Evolutionary conservation across 1,140 invertebrate genomes (phyloP).

Genomic region (Drosophila willistoni): DNA sequence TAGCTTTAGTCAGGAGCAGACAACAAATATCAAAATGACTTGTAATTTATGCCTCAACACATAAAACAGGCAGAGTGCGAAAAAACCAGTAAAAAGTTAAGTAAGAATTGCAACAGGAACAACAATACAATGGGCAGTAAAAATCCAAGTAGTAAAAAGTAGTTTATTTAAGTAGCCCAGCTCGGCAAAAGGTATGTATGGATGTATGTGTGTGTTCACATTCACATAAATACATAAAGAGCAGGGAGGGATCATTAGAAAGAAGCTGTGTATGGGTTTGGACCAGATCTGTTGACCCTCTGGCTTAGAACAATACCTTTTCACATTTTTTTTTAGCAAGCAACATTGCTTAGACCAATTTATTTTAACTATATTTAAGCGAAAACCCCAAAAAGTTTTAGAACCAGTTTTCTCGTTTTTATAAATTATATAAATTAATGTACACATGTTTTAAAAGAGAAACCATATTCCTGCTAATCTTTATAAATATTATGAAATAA

Average conservation of each 20-base stretch:
- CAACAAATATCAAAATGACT: constrained; percentile 18
- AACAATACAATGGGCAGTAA: constrained; percentile 22
- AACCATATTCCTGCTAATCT: too few species aligned
- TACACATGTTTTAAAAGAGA: too few species aligned
- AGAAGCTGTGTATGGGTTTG: too few species aligned
- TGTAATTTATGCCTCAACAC: constrained; percentile 59
- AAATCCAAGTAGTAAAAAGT: constrained; percentile 59
- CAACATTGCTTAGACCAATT: too few species aligned
- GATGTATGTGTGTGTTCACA: constrained; percentile 3
- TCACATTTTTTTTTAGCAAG: too few species aligned
- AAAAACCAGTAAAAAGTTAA: constrained; percentile 20
- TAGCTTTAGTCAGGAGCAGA: constrained; percentile 25
- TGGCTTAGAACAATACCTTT: too few species aligned
- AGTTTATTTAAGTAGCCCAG: constrained; percentile 75
- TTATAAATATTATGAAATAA: too few species aligned
- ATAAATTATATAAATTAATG: too few species aligned
- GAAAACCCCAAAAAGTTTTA: too few species aligned
- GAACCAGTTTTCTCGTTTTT: too few species aligned
- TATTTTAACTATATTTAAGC: too few species aligned
- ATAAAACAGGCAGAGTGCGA: constrained; percentile 52
- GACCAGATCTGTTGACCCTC: too few species aligned
- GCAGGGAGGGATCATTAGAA: neutral
- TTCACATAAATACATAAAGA: neutral
- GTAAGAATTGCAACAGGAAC: constrained; percentile 29
- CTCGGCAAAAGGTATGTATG: constrained; percentile 62